Evolutionary conservation across 1,140 invertebrate species (phyloP), one percentile per base, ranked within the genome.

Genomic region (Galendromus occidentalis): DNA sequence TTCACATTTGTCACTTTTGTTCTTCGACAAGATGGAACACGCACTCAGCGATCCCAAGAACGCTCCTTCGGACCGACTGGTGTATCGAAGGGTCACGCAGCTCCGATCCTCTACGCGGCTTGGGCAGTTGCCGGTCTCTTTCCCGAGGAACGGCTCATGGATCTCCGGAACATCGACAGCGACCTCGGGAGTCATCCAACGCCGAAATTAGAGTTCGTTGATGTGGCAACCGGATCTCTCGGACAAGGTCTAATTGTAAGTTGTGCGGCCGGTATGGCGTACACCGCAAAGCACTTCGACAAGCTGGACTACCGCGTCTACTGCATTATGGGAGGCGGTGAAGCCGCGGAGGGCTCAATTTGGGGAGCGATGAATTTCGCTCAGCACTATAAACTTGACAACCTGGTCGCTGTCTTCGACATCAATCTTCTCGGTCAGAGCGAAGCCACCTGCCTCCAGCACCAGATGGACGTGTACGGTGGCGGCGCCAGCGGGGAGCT

Each of bases 181-280:
- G 93, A 98, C 77, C 80, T 98, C 17, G 94, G 98, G 75, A 95
- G 96, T 51, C 96, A 98, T 78, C 96, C 96, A 42, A 99, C 96
- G 1, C 96, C 96, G 0, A 82, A 94, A 70, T 79, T 99, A 30
- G 90, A 87, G 74, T 99, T 99, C 78, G 82, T 99, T 66, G 96
- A 99, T 81, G 94, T 98, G 44, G 95, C 91, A 66, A 98, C 94
- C 47, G 95, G 95, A 20, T 98, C 95, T 0, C 78, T 99, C 63
- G 95, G 96, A 7, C 96, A 98, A 79, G 96, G 96, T 17, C 78
- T 99, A n/a, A n/a, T n/a, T n/a, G n/a, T n/a, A 7, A 88, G 91
- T 59, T 86, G 90, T 70, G 92, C 91, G 42, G 87, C 86, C 72
- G 96, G 95, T 55, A 98, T 99, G 94, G 94, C 96, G 1, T 98